These are phyloP conservation scores for Lytechinus pictus DNA, from an alignment of 35 echinoderm and acorn worm species.

Conservation along the genomic window DNA sequence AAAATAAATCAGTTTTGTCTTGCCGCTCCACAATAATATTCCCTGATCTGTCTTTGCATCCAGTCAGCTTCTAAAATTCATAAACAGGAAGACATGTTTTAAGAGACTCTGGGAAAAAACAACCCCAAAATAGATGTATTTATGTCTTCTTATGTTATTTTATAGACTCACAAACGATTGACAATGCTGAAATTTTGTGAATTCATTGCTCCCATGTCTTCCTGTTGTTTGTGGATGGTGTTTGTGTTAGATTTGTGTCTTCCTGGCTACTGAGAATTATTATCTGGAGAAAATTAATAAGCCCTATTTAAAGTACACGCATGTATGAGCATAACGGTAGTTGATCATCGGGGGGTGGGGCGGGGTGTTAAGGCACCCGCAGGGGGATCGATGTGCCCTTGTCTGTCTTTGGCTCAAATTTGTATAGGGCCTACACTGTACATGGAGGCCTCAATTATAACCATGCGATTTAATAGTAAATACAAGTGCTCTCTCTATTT, in stretches of 20 bases:
- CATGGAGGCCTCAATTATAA: no score
- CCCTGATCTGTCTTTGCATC: not conserved
- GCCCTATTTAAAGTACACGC: no score
- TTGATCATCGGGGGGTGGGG: no score
- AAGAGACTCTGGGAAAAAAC: constrained; percentile 7
- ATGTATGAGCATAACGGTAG: no score
- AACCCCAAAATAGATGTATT: not conserved
- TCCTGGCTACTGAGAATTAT: not conserved
- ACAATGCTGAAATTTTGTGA: not conserved
- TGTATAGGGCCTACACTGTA: no score
- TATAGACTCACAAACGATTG: not conserved
- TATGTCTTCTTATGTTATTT: not conserved
- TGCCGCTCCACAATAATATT: not conserved
- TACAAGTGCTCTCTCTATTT: no score
- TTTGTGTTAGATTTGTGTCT: not conserved
- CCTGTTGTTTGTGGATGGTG: not conserved
- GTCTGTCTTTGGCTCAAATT: no score
- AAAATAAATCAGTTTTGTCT: not conserved
- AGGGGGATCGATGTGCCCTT: no score
- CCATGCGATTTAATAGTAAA: no score
- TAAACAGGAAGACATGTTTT: constrained; percentile 12
- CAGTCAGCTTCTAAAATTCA: constrained; percentile 1
- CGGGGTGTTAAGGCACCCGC: no score
- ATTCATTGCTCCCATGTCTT: not conserved
- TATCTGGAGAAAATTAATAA: no score